phyloP scores from a whole-genome alignment of 1,140 invertebrate species.

The Caligus rogercresseyi region DNA sequence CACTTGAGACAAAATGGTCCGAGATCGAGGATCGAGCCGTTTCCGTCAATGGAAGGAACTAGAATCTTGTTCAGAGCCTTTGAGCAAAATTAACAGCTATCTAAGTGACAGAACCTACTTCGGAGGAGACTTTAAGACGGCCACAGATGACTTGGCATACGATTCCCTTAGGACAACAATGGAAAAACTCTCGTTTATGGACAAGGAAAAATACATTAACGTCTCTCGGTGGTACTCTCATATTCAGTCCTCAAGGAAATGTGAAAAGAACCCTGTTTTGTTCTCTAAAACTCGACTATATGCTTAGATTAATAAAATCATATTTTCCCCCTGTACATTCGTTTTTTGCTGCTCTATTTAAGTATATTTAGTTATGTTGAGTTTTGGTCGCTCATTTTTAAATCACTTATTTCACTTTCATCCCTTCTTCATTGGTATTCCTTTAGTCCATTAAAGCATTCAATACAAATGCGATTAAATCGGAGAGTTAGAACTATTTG shows the following conservation, averaged over 20 bases:
- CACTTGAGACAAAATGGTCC: too few relatives aligned
- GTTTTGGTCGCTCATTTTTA: too few relatives aligned
- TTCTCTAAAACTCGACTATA: not conserved
- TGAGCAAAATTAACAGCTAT: not conserved
- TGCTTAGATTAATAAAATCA: too few relatives aligned
- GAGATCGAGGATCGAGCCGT: not conserved
- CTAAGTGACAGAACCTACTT: not conserved
- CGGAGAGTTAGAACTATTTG: too few relatives aligned
- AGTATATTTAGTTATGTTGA: too few relatives aligned
- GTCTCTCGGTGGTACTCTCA: not conserved
- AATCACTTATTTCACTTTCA: too few relatives aligned
- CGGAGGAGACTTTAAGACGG: not conserved
- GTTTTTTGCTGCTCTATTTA: too few relatives aligned
- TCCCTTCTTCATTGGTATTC: too few relatives aligned
- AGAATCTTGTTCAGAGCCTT: not conserved
- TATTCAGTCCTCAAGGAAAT: not conserved
- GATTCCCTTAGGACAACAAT: not conserved
- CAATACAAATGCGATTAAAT: too few relatives aligned
- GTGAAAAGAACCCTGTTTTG: not conserved
- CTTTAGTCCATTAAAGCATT: too few relatives aligned
- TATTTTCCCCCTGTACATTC: too few relatives aligned
- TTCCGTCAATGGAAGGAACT: not conserved
- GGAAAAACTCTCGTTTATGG: not conserved
- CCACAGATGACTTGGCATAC: not conserved
- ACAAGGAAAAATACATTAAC: not conserved